A percentile compares a stretch with the other conserved stretches of the same genome.
These are phyloP conservation scores for Leptosomus discolor DNA, from an alignment of 2,113 vertebrate genomes.

Conservation along the genomic window DNA sequence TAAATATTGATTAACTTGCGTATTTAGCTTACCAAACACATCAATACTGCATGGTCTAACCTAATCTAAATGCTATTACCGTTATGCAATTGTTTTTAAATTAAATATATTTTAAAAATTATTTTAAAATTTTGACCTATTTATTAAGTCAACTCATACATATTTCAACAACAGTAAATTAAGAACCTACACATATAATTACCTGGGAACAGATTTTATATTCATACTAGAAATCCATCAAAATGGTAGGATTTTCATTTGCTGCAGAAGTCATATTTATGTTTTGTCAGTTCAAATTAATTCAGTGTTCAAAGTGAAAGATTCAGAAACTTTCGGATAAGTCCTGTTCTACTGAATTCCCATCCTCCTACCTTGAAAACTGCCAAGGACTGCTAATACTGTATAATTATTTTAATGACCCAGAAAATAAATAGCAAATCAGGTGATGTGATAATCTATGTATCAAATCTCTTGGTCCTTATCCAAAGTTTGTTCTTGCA, in stretches of 20 bases:
- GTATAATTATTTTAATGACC: not conserved
- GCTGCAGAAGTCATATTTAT: not conserved
- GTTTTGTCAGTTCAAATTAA: not conserved
- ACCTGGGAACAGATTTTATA: not conserved
- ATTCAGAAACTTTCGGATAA: not conserved
- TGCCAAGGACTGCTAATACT: not conserved
- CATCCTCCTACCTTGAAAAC: not conserved
- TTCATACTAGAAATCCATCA: not conserved
- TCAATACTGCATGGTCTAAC: not conserved
- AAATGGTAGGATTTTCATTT: not conserved
- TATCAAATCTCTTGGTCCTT: not conserved
- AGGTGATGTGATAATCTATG: not conserved
- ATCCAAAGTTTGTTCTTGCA: not conserved
- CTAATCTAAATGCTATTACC: not conserved
- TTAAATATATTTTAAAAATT: no score
- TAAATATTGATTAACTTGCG: not conserved
- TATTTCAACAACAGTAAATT: not conserved
- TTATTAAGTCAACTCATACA: not conserved
- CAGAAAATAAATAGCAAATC: not conserved
- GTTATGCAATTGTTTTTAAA: not conserved
- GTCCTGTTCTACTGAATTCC: not conserved
- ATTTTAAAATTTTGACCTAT: no score
- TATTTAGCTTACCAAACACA: not conserved
- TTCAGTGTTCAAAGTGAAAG: not conserved
- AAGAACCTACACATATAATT: not conserved